A percentile compares a stretch with the other conserved stretches of the same genome.
Conservation (phyloP, 2,888 invertebrate species). For the Diabrotica balteata region DNA sequence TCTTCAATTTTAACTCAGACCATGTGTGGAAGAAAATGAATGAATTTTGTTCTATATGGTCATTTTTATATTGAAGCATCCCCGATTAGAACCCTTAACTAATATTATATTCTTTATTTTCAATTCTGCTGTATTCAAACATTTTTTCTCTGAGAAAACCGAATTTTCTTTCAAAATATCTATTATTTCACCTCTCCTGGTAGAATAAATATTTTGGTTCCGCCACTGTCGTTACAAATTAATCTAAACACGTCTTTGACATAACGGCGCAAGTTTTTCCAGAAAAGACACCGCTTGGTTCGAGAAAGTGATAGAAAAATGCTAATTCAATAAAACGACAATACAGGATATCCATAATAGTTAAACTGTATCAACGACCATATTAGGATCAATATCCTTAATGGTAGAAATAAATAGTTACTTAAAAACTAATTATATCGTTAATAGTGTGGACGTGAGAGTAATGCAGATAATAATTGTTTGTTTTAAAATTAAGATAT, state of each 20-base stretch:
- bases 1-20: too few relatives aligned
- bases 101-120: too few relatives aligned
- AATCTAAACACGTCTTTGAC: slow-evolving; percentile 3
- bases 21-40: too few relatives aligned
- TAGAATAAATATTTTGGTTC: too few relatives aligned
- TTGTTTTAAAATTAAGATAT: too few relatives aligned
- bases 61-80: too few relatives aligned
- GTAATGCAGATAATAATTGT: neutral
- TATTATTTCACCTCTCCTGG: too few relatives aligned
- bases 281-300: slow-evolving; percentile 10
- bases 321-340: slow-evolving; percentile 7
- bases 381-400: slow-evolving; percentile 1
- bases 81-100: too few relatives aligned
- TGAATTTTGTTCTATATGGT: too few relatives aligned
- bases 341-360: slow-evolving; percentile 5
- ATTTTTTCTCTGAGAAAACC: too few relatives aligned
- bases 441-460: slow-evolving; percentile 1
- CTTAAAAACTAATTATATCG: slow-evolving; percentile 7
- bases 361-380: slow-evolving; percentile 6
- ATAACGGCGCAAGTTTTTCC: slow-evolving; percentile 6
- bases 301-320: slow-evolving; percentile 9
- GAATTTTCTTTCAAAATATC: too few relatives aligned
- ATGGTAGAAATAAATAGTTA: slow-evolving; percentile 1
- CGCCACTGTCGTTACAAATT: neutral
- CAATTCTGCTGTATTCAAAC: too few relatives aligned